A percentile compares a stretch with the other conserved stretches of the same genome.
phyloP scores from a whole-genome alignment of 2,888 invertebrate species.

The Euzophera pinguis region DNA sequence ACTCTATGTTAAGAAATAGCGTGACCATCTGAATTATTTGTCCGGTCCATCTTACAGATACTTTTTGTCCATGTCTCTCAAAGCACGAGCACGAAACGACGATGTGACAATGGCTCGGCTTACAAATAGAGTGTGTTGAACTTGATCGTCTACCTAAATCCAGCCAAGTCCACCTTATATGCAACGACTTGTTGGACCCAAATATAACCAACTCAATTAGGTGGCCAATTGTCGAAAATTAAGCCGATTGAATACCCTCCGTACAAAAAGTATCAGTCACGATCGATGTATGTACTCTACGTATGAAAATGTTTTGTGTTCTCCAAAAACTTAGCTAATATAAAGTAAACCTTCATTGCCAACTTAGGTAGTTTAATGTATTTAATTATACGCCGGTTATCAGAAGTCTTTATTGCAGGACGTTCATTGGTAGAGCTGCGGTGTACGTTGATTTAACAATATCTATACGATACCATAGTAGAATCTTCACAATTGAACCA shows the following conservation, averaged over 20 bases:
- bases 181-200: slow-evolving; percentile 30
- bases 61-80: slow-evolving; percentile 29
- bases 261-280: slow-evolving; percentile 29
- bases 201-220: slow-evolving; percentile 47
- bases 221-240: slow-evolving; percentile 46
- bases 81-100: slow-evolving; percentile 31
- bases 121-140: slow-evolving; percentile 38
- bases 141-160: slow-evolving; percentile 34
- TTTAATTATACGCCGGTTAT: too few species aligned
- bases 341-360: too few species aligned
- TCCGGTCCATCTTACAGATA: slow-evolving; percentile 25
- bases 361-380: too few species aligned
- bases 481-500: too few species aligned
- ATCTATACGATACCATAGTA: too few species aligned
- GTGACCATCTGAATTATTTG: slow-evolving; percentile 29
- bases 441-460: too few species aligned
- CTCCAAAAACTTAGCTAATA: too few species aligned
- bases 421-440: too few species aligned
- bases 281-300: slow-evolving; percentile 19
- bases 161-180: slow-evolving; percentile 40
- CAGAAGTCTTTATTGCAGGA: too few species aligned
- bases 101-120: slow-evolving; percentile 38
- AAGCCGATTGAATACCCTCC: slow-evolving; percentile 45
- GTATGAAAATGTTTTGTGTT: too few species aligned
- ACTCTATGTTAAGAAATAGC: slow-evolving; percentile 15